Base-by-base conservation (phyloP, 2,888 invertebrate species). In the Helicoverpa assulta region DNA sequence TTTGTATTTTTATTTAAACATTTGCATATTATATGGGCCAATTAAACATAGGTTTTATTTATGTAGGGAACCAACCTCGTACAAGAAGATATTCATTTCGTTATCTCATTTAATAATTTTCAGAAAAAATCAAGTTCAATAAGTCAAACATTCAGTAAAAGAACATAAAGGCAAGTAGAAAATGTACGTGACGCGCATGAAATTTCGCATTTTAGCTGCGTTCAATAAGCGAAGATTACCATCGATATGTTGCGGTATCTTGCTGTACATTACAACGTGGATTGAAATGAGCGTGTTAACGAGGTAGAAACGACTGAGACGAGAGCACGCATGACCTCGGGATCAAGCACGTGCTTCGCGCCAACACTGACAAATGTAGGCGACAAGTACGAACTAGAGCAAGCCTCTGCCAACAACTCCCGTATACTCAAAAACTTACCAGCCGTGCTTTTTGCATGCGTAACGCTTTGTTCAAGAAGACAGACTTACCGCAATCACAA, bases 221-320 rank as follows among this genome's bases (percentile, higher is more conserved):
- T 66, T 67, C 55, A 57, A 63, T 75, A 68, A 60, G 65, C 47
- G 55, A 67, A 71, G 81, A 87, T 87, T 88, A 84, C 78, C 78
- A 85, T 85, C 83, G 77, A 81, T 76, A 76, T 80, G 81, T 70
- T 70, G 60, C 76, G 76, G 78, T 85, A 86, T 82, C 85, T 85
- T 87, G 86, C 85, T 81, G 81, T 82, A 83, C 81, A 81, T 85
- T 82, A 84, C 78, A 78, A 88, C 84, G 81, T 80, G 84, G 81
- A 88, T 86, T 88, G 87, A 88, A 88, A 86, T 87, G 86, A 85
- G 86, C 86, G 87, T 89, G 88, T 87, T 91, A 92, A 94, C 90
- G 89, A 91, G 88, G 85, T 86, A 86, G 88, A 86, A 88, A 88
- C 85, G 85, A 88, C 85, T 81, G 82, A 89, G 86, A 85, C 81